Base-by-base conservation (phyloP, 2,888 invertebrate genomes). In the Lagria hirta region DNA sequence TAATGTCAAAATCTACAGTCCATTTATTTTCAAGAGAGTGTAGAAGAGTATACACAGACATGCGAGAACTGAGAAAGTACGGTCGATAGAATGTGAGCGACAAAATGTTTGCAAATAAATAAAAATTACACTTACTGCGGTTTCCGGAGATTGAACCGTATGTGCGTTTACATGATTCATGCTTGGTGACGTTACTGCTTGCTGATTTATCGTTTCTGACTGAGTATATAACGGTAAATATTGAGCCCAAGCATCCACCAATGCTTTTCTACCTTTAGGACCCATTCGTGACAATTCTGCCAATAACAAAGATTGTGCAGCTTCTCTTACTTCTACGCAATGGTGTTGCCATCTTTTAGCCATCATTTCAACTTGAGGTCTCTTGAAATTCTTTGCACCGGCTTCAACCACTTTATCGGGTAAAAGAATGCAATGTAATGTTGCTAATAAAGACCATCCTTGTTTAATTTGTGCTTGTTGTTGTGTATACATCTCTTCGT, bases 341-440 rank as follows among this genome's bases (percentile, higher is more conserved):
- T 96, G 90, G 74, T 99, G 98, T 69, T 99, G 98, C 99, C 99
- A 99, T 48, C 96, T 79, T 10, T 96, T 83, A 0, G 97, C 98
- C 77, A 99, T 79, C 84, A 96, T 91, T 73, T 99, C 98, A 3
- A 99, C 92, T 71, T 93, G 91, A 0, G 97, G 96, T n/a, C 93
- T 81, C 66, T 95, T 92, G 73, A 92, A 95, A 47, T 80, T 81
- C 68, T 82, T 84, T 0, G 86, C 83, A 18, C 86, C 86, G 64
- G 78, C 71, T 59, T 62, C 74, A 43, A 71, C 65, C 11, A 71
- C 67, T 69, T 94, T 91, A 61, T 98, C 97, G 0, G 98, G 97
- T 45, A 99, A 74, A 28, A 97, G 77, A 14, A 98, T 94, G 64
- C 97, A 97, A 72, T 99, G 98, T 29, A 98, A 77, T 0, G 98